Evolutionary conservation across 2,113 vertebrate genomes (phyloP), one percentile per base, ranked within the genome.

Genomic region (Sylvicapra grimmia): DNA sequence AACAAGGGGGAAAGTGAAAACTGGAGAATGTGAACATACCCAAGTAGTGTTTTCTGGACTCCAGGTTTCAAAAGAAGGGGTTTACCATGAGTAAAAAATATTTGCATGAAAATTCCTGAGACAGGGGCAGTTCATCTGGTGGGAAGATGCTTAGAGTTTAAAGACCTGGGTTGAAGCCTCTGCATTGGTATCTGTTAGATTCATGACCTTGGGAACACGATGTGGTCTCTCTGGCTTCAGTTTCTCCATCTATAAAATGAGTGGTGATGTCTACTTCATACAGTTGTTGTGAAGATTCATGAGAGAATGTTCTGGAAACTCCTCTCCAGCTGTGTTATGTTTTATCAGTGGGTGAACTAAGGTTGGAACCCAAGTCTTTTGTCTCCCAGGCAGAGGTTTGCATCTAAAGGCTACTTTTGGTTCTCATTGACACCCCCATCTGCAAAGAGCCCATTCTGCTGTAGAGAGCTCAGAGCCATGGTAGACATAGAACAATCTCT

Each of bases 281-380:
- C 8, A 18, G 13, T 15, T n/a, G 44, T 10, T 8, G 49, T 53
- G 58, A 65, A 25, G 36, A 13, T 51, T 49, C 2, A 2, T 77
- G n/a, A 85, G 4, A 47, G 44, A 44, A 54, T 5, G 10, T 33
- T 68, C 65, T 93, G 31, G 47, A 95, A 61, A 85, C 31, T 18
- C 1, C 49, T 2, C 3, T 33, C n/a, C 2, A 36, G 31, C 6
- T 51, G 6, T 31, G 3, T 13, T n/a, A 1, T 59, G 51, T 44
- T 87, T 58, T 25, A 12, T 31, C 54, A 47, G 85, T 18, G 58
- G 58, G 6, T 65, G 18, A 68, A 12, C 36, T 3, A 19, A 93
- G n/a, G 14, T 44, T 53, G 61, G 54, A 94, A 82, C 14, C 2
- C 31, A 16, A 23, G 65, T 18, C 44, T 86, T 80, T 63, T 31